Conservation (phyloP, 2,113 vertebrate genomes). For the Acanthochromis polyacanthus region DNA sequence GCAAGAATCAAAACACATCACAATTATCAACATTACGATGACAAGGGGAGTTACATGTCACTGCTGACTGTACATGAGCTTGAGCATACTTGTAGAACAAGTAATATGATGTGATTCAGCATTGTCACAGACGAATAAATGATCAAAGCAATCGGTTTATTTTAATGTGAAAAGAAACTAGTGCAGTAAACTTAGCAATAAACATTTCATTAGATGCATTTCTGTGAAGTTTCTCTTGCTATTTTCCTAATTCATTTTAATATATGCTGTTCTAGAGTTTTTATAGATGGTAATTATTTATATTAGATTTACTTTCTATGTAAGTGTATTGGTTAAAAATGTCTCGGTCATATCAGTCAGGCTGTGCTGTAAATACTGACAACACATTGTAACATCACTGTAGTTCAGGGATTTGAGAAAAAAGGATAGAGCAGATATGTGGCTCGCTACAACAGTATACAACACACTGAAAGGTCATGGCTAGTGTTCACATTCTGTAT, state of each 20-base stretch:
- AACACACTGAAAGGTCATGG: constrained; percentile 51
- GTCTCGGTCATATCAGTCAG: background rate
- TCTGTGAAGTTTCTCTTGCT: no score
- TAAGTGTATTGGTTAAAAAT: no score
- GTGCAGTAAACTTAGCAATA: background rate
- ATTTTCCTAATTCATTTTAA: no score
- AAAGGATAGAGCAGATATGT: constrained; percentile 30
- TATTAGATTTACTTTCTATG: background rate
- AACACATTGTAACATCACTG: background rate
- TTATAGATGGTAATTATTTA: background rate
- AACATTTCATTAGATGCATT: background rate
- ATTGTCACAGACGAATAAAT: background rate
- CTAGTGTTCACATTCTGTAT: constrained; percentile 33
- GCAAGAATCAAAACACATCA: constrained; percentile 43
- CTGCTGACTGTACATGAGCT: background rate
- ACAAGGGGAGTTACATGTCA: background rate
- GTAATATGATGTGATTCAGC: background rate
- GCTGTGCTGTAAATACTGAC: constrained; percentile 8
- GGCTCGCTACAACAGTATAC: constrained; percentile 10
- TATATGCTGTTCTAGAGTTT: background rate
- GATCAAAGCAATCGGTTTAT: background rate
- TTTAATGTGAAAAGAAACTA: background rate
- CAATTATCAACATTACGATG: constrained; percentile 23
- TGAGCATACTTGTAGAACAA: background rate
- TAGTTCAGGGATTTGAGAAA: constrained; percentile 42